Percentiles rank a stretch among this genome's conserved stretches.
These are phyloP conservation scores for Rhodinocichla rosea DNA, from an alignment of 2,113 vertebrate species.

Conservation along the genomic window DNA sequence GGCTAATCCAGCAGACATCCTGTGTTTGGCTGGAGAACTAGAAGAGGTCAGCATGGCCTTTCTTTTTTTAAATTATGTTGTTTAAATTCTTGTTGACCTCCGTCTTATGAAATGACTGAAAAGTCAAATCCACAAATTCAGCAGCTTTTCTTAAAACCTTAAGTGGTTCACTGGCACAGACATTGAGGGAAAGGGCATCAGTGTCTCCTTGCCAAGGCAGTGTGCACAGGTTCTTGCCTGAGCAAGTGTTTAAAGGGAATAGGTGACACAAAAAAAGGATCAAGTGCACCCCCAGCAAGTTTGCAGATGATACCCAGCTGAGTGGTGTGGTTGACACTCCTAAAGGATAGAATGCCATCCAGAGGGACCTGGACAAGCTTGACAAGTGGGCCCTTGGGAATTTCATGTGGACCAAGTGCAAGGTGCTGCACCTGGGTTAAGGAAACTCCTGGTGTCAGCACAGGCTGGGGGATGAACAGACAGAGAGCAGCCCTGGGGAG, in stretches of 20 bases:
- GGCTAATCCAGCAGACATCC: background rate
- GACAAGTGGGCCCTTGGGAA: background rate
- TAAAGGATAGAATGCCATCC: background rate
- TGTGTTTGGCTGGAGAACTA: background rate
- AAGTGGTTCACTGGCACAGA: background rate
- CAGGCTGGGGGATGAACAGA: background rate
- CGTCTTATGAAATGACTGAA: background rate
- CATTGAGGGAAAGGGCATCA: background rate
- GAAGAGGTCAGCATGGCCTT: background rate
- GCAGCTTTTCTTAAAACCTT: background rate
- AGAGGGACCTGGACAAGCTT: background rate
- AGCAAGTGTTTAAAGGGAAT: background rate
- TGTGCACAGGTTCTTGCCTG: background rate
- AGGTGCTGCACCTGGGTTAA: background rate
- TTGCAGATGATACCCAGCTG: background rate
- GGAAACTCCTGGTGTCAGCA: rapidly evolving
- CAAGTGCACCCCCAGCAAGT: background rate
- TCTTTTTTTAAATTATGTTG: background rate
- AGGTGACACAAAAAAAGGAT: background rate
- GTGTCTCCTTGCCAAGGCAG: background rate
- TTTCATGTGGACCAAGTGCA: background rate
- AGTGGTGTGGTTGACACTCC: background rate
- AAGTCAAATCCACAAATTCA: background rate
- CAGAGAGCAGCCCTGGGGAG: background rate
- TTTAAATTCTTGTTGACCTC: background rate